Evolutionary conservation across 2,797 vertebrate genomes (phyloP).

Genomic region (Clangula hyemalis): DNA sequence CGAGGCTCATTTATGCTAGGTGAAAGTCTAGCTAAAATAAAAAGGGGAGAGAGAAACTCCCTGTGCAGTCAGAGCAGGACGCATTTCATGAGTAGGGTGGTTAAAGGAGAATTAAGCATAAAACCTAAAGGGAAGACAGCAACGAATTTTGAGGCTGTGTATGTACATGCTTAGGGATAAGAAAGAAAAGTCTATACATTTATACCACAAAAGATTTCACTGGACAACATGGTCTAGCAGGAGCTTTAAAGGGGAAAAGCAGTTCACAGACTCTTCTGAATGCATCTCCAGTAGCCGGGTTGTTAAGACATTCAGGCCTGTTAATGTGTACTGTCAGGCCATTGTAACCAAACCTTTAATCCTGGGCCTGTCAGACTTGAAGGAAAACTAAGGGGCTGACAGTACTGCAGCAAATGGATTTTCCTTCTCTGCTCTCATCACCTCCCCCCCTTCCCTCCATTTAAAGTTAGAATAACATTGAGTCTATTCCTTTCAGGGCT

Average conservation of each 20-base stretch:
- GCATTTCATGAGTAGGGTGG: not conserved
- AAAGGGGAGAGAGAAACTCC: not conserved
- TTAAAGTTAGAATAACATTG: slow-evolving; percentile 56
- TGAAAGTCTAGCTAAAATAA: not conserved
- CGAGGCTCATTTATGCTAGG: not conserved
- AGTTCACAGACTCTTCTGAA: slow-evolving; percentile 75
- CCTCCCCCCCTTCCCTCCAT: slow-evolving; percentile 40
- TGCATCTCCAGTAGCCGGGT: slow-evolving; percentile 67
- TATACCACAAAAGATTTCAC: slow-evolving; percentile 66
- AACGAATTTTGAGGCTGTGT: not conserved
- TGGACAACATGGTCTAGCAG: slow-evolving; percentile 53
- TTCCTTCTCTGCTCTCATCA: slow-evolving; percentile 59
- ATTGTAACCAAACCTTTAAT: slow-evolving; percentile 71
- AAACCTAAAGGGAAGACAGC: not conserved
- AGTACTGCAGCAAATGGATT: slow-evolving; percentile 55
- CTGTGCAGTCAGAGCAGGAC: not conserved
- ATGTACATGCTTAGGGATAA: not conserved
- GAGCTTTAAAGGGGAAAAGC: slow-evolving; percentile 71
- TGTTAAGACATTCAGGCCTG: slow-evolving; percentile 76
- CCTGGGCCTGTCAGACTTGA: slow-evolving; percentile 62
- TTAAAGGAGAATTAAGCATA: not conserved
- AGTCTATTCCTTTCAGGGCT: slow-evolving; percentile 55
- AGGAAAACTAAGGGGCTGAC: slow-evolving; percentile 60
- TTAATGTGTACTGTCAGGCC: slow-evolving; percentile 71
- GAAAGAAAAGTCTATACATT: slow-evolving; percentile 50